Base-by-base conservation (phyloP, 2,113 vertebrate species). In the Callopanchax toddi region DNA sequence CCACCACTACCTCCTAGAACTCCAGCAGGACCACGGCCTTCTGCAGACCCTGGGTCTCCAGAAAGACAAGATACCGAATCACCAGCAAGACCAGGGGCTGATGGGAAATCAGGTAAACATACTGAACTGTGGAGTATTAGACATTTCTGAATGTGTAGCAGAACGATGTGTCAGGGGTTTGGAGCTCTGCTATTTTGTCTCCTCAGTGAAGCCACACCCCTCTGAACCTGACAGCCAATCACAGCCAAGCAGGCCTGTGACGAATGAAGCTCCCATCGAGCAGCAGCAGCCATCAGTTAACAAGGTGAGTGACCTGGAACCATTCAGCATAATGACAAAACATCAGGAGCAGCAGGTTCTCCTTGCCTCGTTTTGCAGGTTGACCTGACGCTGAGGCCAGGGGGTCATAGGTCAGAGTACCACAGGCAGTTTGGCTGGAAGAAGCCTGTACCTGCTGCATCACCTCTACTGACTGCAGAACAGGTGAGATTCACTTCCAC, bases 391-490 rank as follows among this genome's bases (percentile, higher is more conserved):
- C 55, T 75, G 55, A 79, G 71, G 57, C 55, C 65, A 34, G 60
- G 43, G 50, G n/a, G 17, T 66, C 76, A 76, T 0, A 44, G 37
- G 55, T 76, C 87, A 39, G 84, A 87, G 58, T 85, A 87, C 45
- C 44, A 55, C 71, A 61, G 63, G 40, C 78, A 86, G 72, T 85
- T 77, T 40, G 22, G 60, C 52, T 67, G 68, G 53, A 84, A 76
- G 76, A 74, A 71, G 22, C 61, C 64, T 16, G 6, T 4, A 25
- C 0, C 58, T 2, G 34, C 67, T 55, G 70, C 45, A 2, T 88
- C 88, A 0, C 86, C 88, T 0, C 7, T 86, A 3, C 74, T 87
- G 76, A 77, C 56, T 0, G 88, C 86, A 42, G 57, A 83, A 12
- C 76, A 76, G 82, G 87, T 87, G 62, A 43, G 23, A 51, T 10